Percentiles rank a stretch among this genome's conserved stretches.
phyloP scores from a whole-genome alignment of 1,140 invertebrate genomes.

The Drosophila watanabei region DNA sequence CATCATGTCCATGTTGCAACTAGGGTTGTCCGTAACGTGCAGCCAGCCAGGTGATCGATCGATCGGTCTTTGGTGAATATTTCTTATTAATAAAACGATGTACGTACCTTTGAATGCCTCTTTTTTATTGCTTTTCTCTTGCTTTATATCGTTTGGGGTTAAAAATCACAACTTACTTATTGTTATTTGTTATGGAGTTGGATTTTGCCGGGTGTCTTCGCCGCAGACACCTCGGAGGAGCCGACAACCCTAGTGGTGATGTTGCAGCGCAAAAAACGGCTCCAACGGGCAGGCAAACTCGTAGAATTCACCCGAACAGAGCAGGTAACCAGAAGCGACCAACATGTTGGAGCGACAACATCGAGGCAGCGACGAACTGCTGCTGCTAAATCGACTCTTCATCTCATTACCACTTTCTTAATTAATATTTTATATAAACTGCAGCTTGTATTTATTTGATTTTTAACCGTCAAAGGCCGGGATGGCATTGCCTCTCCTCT shows the following conservation, averaged over 20 bases:
- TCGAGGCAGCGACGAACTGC: too few relatives aligned
- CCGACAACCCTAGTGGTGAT: conserved; percentile 36
- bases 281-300: conserved; percentile 65
- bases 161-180: neutral
- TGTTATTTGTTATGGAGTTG: neutral
- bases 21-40: neutral
- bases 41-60: neutral
- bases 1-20: neutral
- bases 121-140: neutral
- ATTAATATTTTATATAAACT: neutral
- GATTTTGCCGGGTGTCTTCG: neutral
- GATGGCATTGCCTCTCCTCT: too few relatives aligned
- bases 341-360: conserved; percentile 61
- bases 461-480: too few relatives aligned
- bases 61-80: neutral
- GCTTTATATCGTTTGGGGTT: neutral
- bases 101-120: too few relatives aligned
- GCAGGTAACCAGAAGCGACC: conserved; percentile 66
- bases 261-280: conserved; percentile 4
- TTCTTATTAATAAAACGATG: too few relatives aligned
- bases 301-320: conserved; percentile 84
- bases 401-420: neutral
- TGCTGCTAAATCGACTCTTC: too few relatives aligned
- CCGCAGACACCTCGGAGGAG: conserved; percentile 53
- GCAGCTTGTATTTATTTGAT: neutral